phyloP scores from a whole-genome alignment of 2,888 invertebrate genomes.

The Heliconius ismenius region DNA sequence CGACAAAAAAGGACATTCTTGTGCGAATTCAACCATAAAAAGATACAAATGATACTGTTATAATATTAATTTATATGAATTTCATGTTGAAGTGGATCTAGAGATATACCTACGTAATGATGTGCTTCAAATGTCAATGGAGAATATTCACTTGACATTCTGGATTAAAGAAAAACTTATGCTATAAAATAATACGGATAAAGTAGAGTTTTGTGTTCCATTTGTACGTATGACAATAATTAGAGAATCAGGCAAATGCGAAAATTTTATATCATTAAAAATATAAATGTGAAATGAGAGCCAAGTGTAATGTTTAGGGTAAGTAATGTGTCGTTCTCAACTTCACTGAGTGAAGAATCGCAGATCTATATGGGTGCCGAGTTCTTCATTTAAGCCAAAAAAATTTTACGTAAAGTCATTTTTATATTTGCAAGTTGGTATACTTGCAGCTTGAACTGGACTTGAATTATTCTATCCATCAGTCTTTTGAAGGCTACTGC shows the following conservation, averaged over 20 bases:
- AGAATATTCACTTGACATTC: conserved; percentile 8
- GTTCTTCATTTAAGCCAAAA: no score
- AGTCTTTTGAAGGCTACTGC: neutral
- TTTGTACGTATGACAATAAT: neutral
- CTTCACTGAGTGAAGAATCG: no score
- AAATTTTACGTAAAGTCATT: no score
- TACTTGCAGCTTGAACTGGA: no score
- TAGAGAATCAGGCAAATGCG: neutral
- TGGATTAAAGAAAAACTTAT: conserved; percentile 9
- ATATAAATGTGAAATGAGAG: no score
- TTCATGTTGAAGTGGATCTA: conserved; percentile 6
- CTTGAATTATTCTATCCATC: neutral
- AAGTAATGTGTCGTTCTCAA: no score
- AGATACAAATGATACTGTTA: conserved; percentile 35
- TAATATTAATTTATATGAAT: conserved; percentile 15
- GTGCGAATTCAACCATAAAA: conserved; percentile 39
- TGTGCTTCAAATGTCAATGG: conserved; percentile 13
- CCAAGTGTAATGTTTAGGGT: no score
- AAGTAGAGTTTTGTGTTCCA: neutral
- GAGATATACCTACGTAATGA: conserved; percentile 17
- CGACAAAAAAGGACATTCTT: conserved; percentile 44
- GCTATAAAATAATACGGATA: neutral
- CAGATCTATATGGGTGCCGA: no score
- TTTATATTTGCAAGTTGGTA: no score
- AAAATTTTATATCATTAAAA: neutral